A percentile compares a stretch with the other conserved stretches of the same genome.
phyloP scores from a whole-genome alignment of 2,113 vertebrate species.

The Forbesichthys papilliferus region DNA sequence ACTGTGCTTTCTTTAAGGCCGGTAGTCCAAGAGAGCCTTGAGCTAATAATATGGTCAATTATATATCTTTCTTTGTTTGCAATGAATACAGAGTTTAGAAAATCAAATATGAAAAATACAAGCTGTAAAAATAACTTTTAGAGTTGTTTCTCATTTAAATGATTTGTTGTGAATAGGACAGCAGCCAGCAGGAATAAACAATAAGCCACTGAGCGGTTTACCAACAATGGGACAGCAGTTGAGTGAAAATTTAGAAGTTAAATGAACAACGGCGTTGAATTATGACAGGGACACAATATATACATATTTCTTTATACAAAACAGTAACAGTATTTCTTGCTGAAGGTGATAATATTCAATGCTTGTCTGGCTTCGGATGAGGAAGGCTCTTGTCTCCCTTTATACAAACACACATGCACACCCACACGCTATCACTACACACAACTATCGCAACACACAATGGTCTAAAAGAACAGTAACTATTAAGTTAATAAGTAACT shows the following conservation, averaged over 20 bases:
- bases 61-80: background rate
- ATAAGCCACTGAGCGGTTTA: slow-evolving; percentile 39
- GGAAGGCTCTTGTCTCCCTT: background rate
- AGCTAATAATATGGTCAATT: background rate
- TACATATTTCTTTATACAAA: slow-evolving; percentile 64
- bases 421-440: slow-evolving; percentile 2
- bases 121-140: background rate
- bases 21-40: slow-evolving; percentile 17
- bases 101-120: background rate
- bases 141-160: slow-evolving; percentile 12
- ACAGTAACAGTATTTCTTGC: slow-evolving; percentile 37
- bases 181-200: slow-evolving; percentile 57
- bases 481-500: slow-evolving; percentile 32
- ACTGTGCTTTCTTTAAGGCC: background rate
- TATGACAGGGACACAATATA: slow-evolving; percentile 19
- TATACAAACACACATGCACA: slow-evolving; percentile 9
- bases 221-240: slow-evolving; percentile 50
- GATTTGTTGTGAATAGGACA: slow-evolving; percentile 22
- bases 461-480: slow-evolving; percentile 13
- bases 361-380: slow-evolving; percentile 7
- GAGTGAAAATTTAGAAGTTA: slow-evolving; percentile 42
- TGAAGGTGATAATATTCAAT: slow-evolving; percentile 25
- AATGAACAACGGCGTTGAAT: slow-evolving; percentile 34
- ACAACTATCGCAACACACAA: slow-evolving; percentile 13
- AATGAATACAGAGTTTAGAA: background rate